Conservation (phyloP, 2,113 vertebrate species). For the Halcyon senegalensis region DNA sequence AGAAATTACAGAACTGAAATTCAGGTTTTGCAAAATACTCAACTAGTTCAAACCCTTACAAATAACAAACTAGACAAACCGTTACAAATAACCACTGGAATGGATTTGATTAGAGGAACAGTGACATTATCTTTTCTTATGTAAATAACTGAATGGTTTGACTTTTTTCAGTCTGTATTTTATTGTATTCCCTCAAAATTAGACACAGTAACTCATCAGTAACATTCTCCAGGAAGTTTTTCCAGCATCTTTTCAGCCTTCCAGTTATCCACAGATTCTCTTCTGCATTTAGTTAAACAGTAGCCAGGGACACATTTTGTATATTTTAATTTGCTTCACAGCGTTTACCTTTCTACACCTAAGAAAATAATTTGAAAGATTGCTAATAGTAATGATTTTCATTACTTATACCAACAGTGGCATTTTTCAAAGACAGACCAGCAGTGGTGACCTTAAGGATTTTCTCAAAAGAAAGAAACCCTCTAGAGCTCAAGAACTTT, state of each 20-base stretch:
- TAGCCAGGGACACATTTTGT: not conserved
- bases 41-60: conserved; percentile 62
- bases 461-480: not conserved
- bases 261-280: not conserved
- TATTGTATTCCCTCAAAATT: too few relatives aligned
- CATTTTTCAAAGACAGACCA: not conserved
- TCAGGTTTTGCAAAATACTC: conserved; percentile 72
- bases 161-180: not conserved
- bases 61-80: conserved; percentile 54
- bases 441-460: not conserved
- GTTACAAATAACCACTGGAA: conserved; percentile 62
- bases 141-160: conserved; percentile 13
- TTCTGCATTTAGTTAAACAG: not conserved
- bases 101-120: conserved; percentile 37
- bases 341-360: not conserved
- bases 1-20: conserved; percentile 79
- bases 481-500: not conserved
- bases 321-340: not conserved
- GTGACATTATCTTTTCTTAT: conserved; percentile 29
- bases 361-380: not conserved
- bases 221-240: not conserved
- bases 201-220: too few relatives aligned
- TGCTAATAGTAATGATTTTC: not conserved
- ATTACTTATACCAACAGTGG: not conserved
- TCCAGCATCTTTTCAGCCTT: not conserved